Percentiles rank a stretch among this genome's conserved stretches.
Evolutionary conservation across 1,140 invertebrate species (phyloP).

Genomic region (Zophobas morio): DNA sequence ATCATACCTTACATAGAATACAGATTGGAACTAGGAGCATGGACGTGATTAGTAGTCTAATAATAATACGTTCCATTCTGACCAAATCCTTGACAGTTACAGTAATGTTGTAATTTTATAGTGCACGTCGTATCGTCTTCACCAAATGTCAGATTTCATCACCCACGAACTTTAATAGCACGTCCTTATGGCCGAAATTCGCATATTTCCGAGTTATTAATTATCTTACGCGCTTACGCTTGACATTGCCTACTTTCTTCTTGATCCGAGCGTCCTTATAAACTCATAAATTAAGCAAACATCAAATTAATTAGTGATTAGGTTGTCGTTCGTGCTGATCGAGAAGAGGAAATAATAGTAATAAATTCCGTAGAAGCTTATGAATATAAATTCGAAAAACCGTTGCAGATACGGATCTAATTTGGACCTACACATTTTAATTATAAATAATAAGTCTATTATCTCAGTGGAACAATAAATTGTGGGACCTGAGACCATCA

Average conservation of each 20-base stretch:
- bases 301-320: constrained; percentile 17
- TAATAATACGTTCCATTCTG: no score
- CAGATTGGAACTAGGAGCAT: no score
- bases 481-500: constrained; percentile 32
- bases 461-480: constrained; percentile 41
- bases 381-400: constrained; percentile 43
- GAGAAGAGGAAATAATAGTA: constrained; percentile 33
- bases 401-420: constrained; percentile 37
- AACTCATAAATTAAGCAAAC: constrained; percentile 16
- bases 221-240: neutral
- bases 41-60: no score
- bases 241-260: constrained; percentile 19
- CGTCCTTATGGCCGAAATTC: no score
- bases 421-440: constrained; percentile 53
- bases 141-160: no score
- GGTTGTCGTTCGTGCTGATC: constrained; percentile 9
- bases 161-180: no score
- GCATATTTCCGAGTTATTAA: neutral
- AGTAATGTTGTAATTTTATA: no score
- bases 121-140: no score
- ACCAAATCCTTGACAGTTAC: no score
- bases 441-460: constrained; percentile 57
- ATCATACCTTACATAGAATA: no score
- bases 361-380: constrained; percentile 26
- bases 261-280: neutral